Evolutionary conservation across 2,888 invertebrate species (phyloP), one percentile per base, ranked within the genome.

Genomic region (Raillietiella orientalis): DNA sequence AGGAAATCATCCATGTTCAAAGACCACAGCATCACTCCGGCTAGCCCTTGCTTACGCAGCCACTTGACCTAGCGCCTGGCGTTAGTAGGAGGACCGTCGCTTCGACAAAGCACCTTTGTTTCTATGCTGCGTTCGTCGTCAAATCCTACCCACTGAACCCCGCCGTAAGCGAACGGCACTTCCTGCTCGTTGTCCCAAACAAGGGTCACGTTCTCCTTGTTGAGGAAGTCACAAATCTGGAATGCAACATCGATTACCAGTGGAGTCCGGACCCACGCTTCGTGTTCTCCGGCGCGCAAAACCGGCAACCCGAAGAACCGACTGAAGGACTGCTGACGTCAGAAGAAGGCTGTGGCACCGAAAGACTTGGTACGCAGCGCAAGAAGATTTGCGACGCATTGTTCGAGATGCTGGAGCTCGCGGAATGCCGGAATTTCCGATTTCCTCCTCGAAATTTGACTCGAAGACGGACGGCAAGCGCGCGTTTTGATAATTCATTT

Each of bases 11-110:
- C 87, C 75, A 84, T 70, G 40, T 87, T 84, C 14, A 84, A 59
- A 0, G 82, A 82, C 84, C 84, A 87, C 25, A 87, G 67, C 77
- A 87, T 87, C 29, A 84, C 75, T 12, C 87, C 87, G 21, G 79
- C 84, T 34, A 77, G 77, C 14, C 75, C 79, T 57, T 75, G 72
- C 41, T 77, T 74, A 44, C 74, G 77, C 30, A 82, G 52, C 82
- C 82, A 84, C 30, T 67, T 65, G 63, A 74, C 75, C 77, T 79
- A 41, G 3, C 39, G 39, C 11, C 14, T 12, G 23, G 14, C 21
- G 6, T 22, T 8, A 22, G n/a, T 22, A 6, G 19, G n/a, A 19
- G 6, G n/a, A 19, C 8, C 6, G n/a, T 8, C 6, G n/a, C n/a
- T 19, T 19, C n/a, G 19, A 19, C 21, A 14, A 21, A 25, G n/a